Base-by-base conservation (phyloP, 1,140 invertebrate species). In the Drosophila carrolli region DNA sequence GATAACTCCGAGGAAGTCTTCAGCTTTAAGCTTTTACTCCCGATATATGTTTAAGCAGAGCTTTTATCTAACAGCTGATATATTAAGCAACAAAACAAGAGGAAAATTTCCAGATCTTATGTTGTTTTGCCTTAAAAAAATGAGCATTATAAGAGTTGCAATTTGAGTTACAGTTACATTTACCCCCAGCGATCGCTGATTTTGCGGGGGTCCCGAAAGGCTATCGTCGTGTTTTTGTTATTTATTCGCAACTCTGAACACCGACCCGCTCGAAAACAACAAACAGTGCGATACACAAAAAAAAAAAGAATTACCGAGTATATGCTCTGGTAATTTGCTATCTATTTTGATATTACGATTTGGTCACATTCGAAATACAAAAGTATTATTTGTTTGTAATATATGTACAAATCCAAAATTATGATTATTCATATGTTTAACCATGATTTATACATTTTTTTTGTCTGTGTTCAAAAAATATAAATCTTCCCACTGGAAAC, bases 211-310 rank as follows among this genome's bases (percentile, higher is more conserved):
- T 65, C 38, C 32, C 37, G 13, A 65, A 41, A 76, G 73, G 73
- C 74, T 76, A 76, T 76, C 73, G 16, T 14, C 43, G 29, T 76
- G 73, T 76, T 76, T 72, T 72, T 72, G 66, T 75, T 74, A 75
- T 51, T 79, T 58, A 38, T 76, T 80, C 43, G 19, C 43, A 38
- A 60, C 43, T 47, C n/a, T 19, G n/a, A 35, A 37, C 51, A 37
- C 51, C 29, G 16, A n/a, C 1, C 13, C 8, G 46, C 38, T 46
- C 19, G 43, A 59, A 67, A 80, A 48, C 44, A 75, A 72, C 53
- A 57, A 51, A 44, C 67, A 46, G 47, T 4, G 32, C 5, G n/a
- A 13, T 16, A 10, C 29, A 51, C 29, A 16, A 29, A 14, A 10
- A 29, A 14, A 10, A 51, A 38, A 38, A 13, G 9, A 10, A 23